Evolutionary conservation across 2,797 vertebrate species (phyloP), one percentile per base, ranked within the genome.

Genomic region (Cossypha polioptera): DNA sequence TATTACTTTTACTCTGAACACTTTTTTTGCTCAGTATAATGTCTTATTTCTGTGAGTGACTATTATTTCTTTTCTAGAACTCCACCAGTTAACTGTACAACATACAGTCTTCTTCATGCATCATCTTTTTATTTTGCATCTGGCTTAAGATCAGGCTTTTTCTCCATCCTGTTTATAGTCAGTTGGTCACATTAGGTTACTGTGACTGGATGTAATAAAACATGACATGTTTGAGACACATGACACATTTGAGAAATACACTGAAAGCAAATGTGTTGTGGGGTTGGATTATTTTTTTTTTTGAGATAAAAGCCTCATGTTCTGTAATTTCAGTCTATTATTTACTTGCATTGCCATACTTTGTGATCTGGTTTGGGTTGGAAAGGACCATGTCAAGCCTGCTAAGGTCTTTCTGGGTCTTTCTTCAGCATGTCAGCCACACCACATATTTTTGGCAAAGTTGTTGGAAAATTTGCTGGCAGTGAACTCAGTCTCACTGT

Each of bases 171-270:
- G 11, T 67, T 63, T 58, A 59, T 38, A 88, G 43, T 42, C 28
- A 65, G 42, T 48, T 86, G 61, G 55, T 67, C 66, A 51, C 66
- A 59, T 96, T 72, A 90, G 1, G 14, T 94, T 88, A 35, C 38
- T 58, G 35, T 40, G 36, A 47, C 50, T 83, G 79, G 69, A 75
- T 78, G 29, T 77, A 90, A 88, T 62, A 59, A 42, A 51, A 95
- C 43, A 58, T 67, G 69, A 90, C 73, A 91, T 19, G 67, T 95
- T 68, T 2, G 35, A 92, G 65, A 80, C 36, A 61, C 42, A 50
- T 45, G 58, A 86, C n/a, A 68, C 74, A 59, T 87, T 83, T 72
- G 45, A 83, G 81, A 92, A 92, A 75, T 11, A 73, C 33, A 58
- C 11, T 43, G 58, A 78, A 74, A 79, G 35, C 5, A 10, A 77